phyloP scores from a whole-genome alignment of 2,888 invertebrate species.

The Eupithecia vulgata region DNA sequence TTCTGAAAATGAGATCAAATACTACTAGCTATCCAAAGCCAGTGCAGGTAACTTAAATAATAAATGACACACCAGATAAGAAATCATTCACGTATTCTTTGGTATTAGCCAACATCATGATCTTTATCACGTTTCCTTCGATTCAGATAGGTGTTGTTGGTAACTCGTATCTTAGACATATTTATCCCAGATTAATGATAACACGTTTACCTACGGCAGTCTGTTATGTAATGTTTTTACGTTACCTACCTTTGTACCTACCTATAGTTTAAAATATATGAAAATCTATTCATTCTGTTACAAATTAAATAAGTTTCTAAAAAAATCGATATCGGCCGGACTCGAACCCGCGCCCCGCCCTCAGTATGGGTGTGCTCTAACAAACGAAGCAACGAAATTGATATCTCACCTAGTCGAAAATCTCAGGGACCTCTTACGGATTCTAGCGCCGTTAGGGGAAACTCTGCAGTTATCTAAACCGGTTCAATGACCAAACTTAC shows the following conservation, averaged over 20 bases:
- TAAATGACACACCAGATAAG: slow-evolving; percentile 23
- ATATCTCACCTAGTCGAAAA: no score
- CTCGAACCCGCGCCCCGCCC: no score
- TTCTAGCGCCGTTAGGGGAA: no score
- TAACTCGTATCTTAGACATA: slow-evolving; percentile 39
- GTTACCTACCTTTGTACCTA: not conserved
- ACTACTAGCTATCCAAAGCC: not conserved
- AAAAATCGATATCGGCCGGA: no score
- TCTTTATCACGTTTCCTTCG: not conserved
- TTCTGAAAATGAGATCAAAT: no score
- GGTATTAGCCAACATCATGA: not conserved
- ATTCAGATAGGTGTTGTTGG: slow-evolving; percentile 5
- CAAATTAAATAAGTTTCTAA: no score
- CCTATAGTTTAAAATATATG: not conserved
- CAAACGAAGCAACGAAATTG: no score
- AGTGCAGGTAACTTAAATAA: not conserved
- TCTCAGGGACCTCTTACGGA: no score
- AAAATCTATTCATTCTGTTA: no score
- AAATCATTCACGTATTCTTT: slow-evolving; percentile 9
- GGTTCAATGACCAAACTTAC: no score
- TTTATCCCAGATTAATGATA: slow-evolving; percentile 42
- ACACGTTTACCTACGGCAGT: slow-evolving; percentile 19
- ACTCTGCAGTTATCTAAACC: no score
- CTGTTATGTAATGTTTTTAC: not conserved
- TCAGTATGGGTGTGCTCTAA: no score